phyloP scores from a whole-genome alignment of 2,113 vertebrate genomes.

The Desmodus rotundus region DNA sequence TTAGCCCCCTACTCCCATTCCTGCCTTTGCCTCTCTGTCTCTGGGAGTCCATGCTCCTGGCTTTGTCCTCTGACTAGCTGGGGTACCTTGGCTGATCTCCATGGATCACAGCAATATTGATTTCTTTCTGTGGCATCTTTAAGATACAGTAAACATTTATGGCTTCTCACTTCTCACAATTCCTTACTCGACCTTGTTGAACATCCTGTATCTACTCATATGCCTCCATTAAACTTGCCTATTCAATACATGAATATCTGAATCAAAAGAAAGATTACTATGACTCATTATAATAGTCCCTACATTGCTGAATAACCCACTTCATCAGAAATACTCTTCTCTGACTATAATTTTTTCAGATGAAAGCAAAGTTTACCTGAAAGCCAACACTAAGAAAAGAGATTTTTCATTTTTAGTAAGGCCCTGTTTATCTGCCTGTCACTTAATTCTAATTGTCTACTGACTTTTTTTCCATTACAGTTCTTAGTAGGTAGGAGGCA shows the following conservation, averaged over 20 bases:
- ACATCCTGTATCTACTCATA: not conserved
- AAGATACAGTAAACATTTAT: not conserved
- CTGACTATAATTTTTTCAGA: not conserved
- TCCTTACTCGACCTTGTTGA: not conserved
- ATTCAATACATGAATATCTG: not conserved
- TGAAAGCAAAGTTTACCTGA: not conserved
- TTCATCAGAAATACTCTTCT: not conserved
- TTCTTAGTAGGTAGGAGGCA: not conserved
- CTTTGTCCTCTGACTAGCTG: not conserved
- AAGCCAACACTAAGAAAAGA: not conserved
- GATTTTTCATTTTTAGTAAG: constrained; percentile 1
- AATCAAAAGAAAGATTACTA: not conserved
- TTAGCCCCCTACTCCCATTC: not conserved
- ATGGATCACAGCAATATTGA: not conserved
- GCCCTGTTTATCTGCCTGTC: not conserved
- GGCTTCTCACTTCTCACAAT: not conserved
- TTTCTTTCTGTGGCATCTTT: not conserved
- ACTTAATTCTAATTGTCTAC: not conserved
- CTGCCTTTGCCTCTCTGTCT: not conserved
- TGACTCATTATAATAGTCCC: not conserved
- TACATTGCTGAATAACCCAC: not conserved
- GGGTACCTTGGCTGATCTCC: not conserved
- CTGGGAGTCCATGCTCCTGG: not conserved
- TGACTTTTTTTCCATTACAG: not conserved
- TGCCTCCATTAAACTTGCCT: not conserved